Evolutionary conservation across 2,113 vertebrate genomes (phyloP).

Genomic region (Vombatus ursinus): DNA sequence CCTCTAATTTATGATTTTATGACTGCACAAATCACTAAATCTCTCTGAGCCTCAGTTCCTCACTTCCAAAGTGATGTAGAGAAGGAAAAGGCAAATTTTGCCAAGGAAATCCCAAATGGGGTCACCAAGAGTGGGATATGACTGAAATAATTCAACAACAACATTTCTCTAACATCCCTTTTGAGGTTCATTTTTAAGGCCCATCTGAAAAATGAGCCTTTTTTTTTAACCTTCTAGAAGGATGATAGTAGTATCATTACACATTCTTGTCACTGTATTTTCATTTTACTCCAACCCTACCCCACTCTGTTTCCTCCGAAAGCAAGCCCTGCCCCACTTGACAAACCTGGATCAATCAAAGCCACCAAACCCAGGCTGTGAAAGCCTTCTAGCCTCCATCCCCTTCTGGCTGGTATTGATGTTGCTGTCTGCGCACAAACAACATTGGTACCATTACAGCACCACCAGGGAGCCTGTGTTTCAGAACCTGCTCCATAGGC

Average conservation of each 20-base stretch:
- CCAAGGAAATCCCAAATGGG: neutral
- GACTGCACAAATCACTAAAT: neutral
- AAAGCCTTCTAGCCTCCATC: neutral
- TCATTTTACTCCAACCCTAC: neutral
- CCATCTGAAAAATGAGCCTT: neutral
- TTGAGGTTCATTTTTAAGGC: neutral
- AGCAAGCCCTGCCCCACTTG: neutral
- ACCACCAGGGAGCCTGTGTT: accelerated
- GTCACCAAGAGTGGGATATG: neutral
- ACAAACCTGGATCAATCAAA: neutral
- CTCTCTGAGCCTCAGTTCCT: neutral
- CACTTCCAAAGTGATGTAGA: neutral
- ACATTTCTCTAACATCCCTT: neutral
- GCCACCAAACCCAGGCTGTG: neutral
- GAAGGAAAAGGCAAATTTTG: neutral
- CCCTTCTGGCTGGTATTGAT: neutral
- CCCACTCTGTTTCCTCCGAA: neutral
- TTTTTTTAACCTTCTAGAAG: neutral
- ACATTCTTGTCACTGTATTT: neutral
- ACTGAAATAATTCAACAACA: neutral
- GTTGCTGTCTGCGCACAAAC: neutral
- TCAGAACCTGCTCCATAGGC: neutral
- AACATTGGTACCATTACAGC: neutral
- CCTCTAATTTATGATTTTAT: neutral
- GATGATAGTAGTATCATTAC: neutral